These are phyloP conservation scores for Metalampra italica DNA, from an alignment of 2,888 invertebrate species.

Conservation along the genomic window DNA sequence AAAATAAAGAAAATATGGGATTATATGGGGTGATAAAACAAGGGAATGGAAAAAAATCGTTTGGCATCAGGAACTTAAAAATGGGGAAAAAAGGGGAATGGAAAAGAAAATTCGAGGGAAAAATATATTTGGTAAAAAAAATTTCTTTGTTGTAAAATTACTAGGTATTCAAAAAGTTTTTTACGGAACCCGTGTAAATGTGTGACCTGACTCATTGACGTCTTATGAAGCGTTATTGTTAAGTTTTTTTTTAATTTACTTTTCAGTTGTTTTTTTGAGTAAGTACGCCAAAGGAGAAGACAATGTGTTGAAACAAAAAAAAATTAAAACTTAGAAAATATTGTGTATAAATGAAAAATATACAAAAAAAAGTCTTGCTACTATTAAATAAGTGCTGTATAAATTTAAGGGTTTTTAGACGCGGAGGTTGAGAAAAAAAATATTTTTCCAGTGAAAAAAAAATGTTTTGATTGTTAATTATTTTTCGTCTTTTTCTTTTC, in stretches of 20 bases:
- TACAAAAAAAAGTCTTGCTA: slow-evolving; percentile 61
- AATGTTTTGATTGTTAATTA: slow-evolving; percentile 9
- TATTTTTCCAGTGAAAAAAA: slow-evolving; percentile 14
- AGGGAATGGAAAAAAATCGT: no score
- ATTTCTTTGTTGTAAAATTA: no score
- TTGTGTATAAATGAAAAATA: slow-evolving; percentile 66
- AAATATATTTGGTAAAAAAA: no score
- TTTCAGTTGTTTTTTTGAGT: slow-evolving; percentile 52
- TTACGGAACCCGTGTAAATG: slow-evolving; percentile 17
- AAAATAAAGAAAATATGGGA: no score
- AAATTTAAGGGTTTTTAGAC: slow-evolving; percentile 7
- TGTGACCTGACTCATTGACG: slow-evolving; percentile 29
- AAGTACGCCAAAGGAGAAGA: slow-evolving; percentile 71
- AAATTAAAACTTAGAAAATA: slow-evolving; percentile 40
- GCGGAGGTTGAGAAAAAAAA: slow-evolving; percentile 1
- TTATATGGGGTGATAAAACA: no score
- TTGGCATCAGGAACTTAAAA: no score
- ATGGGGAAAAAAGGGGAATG: no score
- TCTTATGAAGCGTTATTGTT: slow-evolving; percentile 51
- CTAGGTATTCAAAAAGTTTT: no score
- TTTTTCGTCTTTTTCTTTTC: slow-evolving; percentile 17
- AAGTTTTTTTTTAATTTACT: slow-evolving; percentile 66
- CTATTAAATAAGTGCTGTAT: slow-evolving; percentile 7
- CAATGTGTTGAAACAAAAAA: slow-evolving; percentile 39
- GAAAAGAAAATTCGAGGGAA: no score